These are phyloP conservation scores for Habrosyne pyritoides DNA, from an alignment of 2,888 invertebrate genomes.

Conservation along the genomic window DNA sequence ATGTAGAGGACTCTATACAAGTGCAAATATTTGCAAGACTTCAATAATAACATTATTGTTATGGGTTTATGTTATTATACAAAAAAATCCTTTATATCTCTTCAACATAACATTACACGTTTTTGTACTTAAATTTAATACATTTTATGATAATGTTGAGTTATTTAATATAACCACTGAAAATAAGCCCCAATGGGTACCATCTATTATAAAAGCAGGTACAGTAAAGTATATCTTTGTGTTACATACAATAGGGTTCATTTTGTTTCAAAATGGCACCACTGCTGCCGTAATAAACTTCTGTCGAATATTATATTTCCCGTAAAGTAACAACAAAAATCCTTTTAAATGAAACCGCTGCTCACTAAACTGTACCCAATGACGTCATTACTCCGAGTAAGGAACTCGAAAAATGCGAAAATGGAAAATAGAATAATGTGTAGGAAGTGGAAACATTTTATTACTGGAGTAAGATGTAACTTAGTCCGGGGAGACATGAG, in stretches of 20 bases:
- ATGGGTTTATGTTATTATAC: too few relatives aligned
- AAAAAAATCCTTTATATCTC: conserved; percentile 36
- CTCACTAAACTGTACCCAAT: background rate
- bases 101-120: conserved; percentile 28
- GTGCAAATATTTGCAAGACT: background rate
- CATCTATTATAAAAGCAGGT: background rate
- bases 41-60: too few relatives aligned
- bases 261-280: background rate
- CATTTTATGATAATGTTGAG: background rate
- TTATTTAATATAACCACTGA: background rate
- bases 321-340: background rate
- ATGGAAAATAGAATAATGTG: background rate
- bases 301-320: background rate
- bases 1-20: background rate
- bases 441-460: background rate
- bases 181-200: background rate
- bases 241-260: background rate
- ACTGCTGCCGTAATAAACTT: background rate
- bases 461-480: conserved; percentile 14
- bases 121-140: conserved; percentile 34
- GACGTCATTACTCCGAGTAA: background rate
- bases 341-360: background rate
- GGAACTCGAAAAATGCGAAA: background rate
- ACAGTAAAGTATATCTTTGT: background rate
- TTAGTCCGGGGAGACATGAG: conserved; percentile 42